phyloP scores from a whole-genome alignment of 2,797 vertebrate genomes.

The Phrynocephalus guinanensis region DNA sequence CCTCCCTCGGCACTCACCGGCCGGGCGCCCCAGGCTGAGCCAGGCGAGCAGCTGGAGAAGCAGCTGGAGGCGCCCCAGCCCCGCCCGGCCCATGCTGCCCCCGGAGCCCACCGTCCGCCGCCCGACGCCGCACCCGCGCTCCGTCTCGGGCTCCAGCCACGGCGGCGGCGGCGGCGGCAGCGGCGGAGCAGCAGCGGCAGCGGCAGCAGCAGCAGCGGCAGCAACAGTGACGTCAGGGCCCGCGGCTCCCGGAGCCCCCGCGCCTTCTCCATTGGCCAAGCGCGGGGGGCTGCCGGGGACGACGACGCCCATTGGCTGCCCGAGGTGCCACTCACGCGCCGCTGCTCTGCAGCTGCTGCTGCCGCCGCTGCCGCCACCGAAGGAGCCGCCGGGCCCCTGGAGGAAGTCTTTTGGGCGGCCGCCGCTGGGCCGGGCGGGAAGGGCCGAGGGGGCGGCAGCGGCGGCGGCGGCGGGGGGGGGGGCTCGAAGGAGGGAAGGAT shows the following conservation, averaged over 20 bases:
- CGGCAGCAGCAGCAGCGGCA: neutral
- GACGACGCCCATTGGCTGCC: neutral
- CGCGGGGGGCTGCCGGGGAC: neutral
- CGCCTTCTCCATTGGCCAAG: conserved; percentile 19
- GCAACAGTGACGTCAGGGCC: conserved; percentile 28
- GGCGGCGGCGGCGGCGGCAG: neutral
- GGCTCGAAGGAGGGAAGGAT: neutral
- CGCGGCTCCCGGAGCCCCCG: conserved; percentile 3
- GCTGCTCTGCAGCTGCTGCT: neutral
- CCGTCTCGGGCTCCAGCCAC: neutral
- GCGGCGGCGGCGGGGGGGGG: too few relatives aligned
- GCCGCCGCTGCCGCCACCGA: too few relatives aligned
- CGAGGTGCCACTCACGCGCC: neutral
- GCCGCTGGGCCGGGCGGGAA: too few relatives aligned
- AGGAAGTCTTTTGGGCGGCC: neutral
- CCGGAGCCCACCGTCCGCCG: neutral
- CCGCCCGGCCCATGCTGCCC: conserved; percentile 15
- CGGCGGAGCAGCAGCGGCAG: neutral
- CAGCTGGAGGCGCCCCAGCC: conserved; percentile 20
- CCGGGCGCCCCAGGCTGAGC: conserved; percentile 58
- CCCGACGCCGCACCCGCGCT: neutral
- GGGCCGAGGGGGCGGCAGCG: too few relatives aligned
- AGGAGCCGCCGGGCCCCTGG: neutral
- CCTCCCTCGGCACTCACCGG: conserved; percentile 2
- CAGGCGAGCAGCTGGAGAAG: conserved; percentile 70